Conservation (phyloP, 2,888 invertebrate species). For the Tinea pellionella region DNA sequence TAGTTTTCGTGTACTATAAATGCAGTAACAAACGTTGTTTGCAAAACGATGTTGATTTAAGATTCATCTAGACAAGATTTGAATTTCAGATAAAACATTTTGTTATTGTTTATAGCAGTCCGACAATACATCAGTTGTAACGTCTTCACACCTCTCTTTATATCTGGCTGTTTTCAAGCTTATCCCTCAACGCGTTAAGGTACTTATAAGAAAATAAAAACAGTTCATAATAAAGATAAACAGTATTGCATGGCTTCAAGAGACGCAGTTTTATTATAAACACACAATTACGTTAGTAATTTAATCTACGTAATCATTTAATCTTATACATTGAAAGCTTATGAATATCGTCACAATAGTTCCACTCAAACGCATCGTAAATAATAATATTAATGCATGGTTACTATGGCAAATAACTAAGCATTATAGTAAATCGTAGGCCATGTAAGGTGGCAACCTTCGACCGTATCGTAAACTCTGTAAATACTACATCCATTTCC, state of each 20-base stretch:
- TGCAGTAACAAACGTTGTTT: not conserved
- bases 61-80: not conserved
- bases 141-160: too few species aligned
- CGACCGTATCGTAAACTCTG: slow-evolving; percentile 10
- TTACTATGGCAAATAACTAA: not conserved
- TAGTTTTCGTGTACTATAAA: not conserved
- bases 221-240: not conserved
- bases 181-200: too few species aligned
- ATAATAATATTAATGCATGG: not conserved
- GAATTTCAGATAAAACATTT: too few species aligned
- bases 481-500: not conserved
- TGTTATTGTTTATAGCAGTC: too few species aligned
- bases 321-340: not conserved
- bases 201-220: not conserved
- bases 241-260: not conserved
- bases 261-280: not conserved
- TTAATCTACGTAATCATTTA: not conserved
- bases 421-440: not conserved
- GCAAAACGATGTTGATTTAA: not conserved
- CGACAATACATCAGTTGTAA: too few species aligned
- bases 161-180: too few species aligned
- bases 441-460: not conserved
- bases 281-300: not conserved
- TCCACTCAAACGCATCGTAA: not conserved
- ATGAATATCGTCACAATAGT: not conserved